Base-by-base conservation (phyloP, 2,113 vertebrate species). In the Hemiprocne comata region DNA sequence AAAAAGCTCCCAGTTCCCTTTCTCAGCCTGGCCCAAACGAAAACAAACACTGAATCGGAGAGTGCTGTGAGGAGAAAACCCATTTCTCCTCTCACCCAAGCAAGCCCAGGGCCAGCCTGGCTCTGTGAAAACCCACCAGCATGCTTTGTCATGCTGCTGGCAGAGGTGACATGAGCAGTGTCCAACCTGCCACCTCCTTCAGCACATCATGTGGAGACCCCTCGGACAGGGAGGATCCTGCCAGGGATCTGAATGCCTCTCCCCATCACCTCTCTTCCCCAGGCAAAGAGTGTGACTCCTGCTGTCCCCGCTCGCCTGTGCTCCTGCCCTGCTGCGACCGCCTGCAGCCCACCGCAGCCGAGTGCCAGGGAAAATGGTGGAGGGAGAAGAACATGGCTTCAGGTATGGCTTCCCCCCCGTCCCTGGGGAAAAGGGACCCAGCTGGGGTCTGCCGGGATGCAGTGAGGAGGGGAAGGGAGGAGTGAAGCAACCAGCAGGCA, bases 201-300 rank as follows among this genome's bases (percentile, higher is more conserved):
- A 4, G 28, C 75, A 48, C 18, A 4, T 15, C 38, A 5, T 23
- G 5, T 3, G 25, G 75, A 50, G 23, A 13, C 28, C 40, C 9
- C 36, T 13, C 0, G 0, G 70, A 65, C 34, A 6, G 60, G 34
- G 77, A 81, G 46, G 4, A 12, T 3, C 11, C 6, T 46, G 28
- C 57, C 0, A 0, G 65, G 53, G 29, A 2, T 54, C 31, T 0
- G 0, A 84, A 40, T 0, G 0, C 29, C 34, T 71, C 33, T 88
- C 19, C 29, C 10, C 60, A 79, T 58, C 13, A 25, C 66, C n/a
- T 2, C 1, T 92, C 44, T 91, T 65, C 58, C 86, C 38, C 85
- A 98, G 98, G 97, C 20, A 96, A 98, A 97, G 98, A 97, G 87
- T 78, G 90, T 31, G 80, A 95, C 72, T 97, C 96, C 85, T 97